Evolutionary conservation across 2,888 invertebrate species (phyloP).

Genomic region (Dryobota labecula): DNA sequence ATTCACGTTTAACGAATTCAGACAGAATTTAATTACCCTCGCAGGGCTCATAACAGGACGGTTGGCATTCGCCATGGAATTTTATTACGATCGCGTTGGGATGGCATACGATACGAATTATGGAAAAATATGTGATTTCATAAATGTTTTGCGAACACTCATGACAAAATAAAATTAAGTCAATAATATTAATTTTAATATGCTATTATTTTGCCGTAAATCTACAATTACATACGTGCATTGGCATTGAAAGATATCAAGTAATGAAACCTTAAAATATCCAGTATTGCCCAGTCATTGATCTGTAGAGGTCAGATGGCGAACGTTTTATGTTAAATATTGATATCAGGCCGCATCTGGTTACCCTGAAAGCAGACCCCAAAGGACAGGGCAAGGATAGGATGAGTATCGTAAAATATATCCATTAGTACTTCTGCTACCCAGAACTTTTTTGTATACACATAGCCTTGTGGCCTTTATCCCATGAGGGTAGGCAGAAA

Average conservation of each 20-base stretch:
- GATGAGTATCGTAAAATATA: conserved; percentile 4
- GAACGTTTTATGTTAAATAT: not conserved
- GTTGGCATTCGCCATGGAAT: conserved; percentile 69
- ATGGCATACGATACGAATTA: conserved; percentile 42
- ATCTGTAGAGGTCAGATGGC: not conserved
- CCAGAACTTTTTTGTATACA: not conserved
- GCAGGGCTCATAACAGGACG: conserved; percentile 60
- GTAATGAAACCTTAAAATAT: not conserved
- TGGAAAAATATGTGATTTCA: conserved; percentile 53
- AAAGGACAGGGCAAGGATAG: not conserved
- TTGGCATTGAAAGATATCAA: not conserved
- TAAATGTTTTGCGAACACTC: not conserved
- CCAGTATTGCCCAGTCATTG: not conserved
- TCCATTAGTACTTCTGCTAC: not conserved
- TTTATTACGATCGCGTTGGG: conserved; percentile 66
- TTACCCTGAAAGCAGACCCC: not conserved
- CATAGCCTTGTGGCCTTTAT: not conserved
- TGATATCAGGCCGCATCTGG: not conserved
- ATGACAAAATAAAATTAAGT: conserved; percentile 5
- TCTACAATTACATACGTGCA: not conserved
- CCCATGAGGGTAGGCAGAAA: not conserved
- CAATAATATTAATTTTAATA: not conserved
- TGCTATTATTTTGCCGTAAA: not conserved
- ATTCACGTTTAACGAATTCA: conserved; percentile 64
- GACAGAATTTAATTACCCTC: conserved; percentile 74